phyloP scores from a whole-genome alignment of 2,888 invertebrate genomes.

The Pimpla rufipes region DNA sequence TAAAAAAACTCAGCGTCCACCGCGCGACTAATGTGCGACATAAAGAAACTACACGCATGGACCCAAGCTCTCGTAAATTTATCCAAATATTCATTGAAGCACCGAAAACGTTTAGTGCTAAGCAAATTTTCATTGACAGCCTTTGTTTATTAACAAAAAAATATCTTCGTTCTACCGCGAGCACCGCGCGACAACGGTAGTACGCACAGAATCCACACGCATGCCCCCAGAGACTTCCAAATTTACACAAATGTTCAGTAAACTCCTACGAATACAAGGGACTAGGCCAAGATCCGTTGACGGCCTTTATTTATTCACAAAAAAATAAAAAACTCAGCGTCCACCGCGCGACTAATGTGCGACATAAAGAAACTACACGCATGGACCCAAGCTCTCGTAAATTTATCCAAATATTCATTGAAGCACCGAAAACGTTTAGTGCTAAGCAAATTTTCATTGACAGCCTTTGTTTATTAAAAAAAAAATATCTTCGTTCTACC shows the following conservation, averaged over 20 bases:
- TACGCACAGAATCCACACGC: too few species aligned
- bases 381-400: not conserved
- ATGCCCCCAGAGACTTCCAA: too few species aligned
- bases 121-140: not conserved
- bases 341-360: not conserved
- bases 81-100: not conserved
- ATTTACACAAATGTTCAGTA: not conserved
- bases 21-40: too few species aligned
- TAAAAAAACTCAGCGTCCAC: too few species aligned
- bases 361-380: too few species aligned
- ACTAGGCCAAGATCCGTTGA: too few species aligned
- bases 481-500: too few species aligned
- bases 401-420: conserved; percentile 1
- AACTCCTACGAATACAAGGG: too few species aligned
- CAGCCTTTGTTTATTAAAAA: conserved; percentile 1
- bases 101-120: not conserved
- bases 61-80: not conserved
- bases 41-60: too few species aligned
- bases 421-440: not conserved
- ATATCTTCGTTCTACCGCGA: too few species aligned
- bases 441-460: not conserved
- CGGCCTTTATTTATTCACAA: conserved; percentile 1
- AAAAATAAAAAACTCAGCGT: not conserved
- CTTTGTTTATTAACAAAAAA: conserved; percentile 1
- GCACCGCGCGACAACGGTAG: too few species aligned